These are phyloP conservation scores for Gasterosteus nipponicus DNA, from an alignment of 2,113 vertebrate species.

Conservation along the genomic window DNA sequence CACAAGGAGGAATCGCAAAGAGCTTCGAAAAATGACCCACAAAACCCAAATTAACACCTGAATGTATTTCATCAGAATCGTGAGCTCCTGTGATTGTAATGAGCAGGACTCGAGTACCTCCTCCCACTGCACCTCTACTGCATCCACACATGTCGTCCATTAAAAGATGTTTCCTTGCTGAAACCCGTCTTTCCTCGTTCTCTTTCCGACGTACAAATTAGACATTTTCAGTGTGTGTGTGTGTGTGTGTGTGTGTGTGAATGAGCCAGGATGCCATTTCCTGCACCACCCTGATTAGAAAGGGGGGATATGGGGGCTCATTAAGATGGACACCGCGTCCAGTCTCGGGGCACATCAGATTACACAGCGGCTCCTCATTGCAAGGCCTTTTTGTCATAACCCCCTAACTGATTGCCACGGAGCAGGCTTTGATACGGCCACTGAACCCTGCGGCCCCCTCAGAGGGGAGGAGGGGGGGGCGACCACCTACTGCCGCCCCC, in stretches of 20 bases:
- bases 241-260: conserved; percentile 33
- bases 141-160: conserved; percentile 1
- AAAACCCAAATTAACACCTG: neutral
- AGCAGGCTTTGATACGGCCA: conserved; percentile 77
- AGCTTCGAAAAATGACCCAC: neutral
- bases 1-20: neutral
- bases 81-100: neutral
- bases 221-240: conserved; percentile 14
- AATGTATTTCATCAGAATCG: too few relatives aligned
- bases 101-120: conserved; percentile 11
- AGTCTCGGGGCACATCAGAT: conserved; percentile 76
- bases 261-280: conserved; percentile 53
- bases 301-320: conserved; percentile 62
- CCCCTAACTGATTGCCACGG: conserved; percentile 78
- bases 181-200: conserved; percentile 1
- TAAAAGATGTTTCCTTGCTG: conserved; percentile 2
- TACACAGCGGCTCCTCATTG: conserved; percentile 66
- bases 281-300: conserved; percentile 58
- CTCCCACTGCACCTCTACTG: conserved; percentile 2
- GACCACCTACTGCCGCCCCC: conserved; percentile 66
- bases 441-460: conserved; percentile 54
- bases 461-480: conserved; percentile 26
- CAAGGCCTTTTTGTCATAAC: conserved; percentile 73
- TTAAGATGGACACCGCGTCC: conserved; percentile 68
- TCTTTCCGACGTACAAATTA: conserved; percentile 15